Percentiles rank a stretch among this genome's conserved stretches.
phyloP scores from a whole-genome alignment of 1,140 invertebrate species.

The Mylabris phalerata region DNA sequence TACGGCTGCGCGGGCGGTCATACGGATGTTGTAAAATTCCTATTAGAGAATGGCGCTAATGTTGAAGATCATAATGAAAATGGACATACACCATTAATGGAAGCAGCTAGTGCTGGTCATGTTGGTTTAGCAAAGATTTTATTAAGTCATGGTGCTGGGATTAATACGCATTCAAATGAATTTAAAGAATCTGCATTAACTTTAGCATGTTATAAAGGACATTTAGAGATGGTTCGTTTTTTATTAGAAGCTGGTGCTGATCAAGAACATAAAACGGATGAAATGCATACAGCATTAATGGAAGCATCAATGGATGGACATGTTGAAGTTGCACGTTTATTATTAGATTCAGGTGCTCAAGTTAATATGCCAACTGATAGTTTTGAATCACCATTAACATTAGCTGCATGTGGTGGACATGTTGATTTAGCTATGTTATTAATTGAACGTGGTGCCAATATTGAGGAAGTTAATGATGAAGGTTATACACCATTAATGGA shows the following conservation, averaged over 20 bases:
- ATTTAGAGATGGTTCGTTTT: conserved; percentile 95
- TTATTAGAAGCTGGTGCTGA: conserved; percentile 90
- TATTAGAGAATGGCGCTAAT: conserved; percentile 87
- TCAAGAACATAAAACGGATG: conserved; percentile 97
- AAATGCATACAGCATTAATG: conserved; percentile 99
- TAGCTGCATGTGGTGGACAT: conserved; percentile 97
- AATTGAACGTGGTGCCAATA: conserved; percentile 94
- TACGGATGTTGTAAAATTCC: conserved; percentile 80
- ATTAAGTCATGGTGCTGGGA: conserved; percentile 86
- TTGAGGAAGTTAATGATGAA: conserved; percentile 99
- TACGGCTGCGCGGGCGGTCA: conserved; percentile 96
- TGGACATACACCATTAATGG: conserved; percentile 98
- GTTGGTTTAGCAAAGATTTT: conserved; percentile 91
- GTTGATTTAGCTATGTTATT: conserved; percentile 92
- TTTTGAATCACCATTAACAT: conserved; percentile 96
- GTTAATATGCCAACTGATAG: conserved; percentile 97
- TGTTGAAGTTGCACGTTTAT: conserved; percentile 82
- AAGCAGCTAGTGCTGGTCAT: conserved; percentile 95
- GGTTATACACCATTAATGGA: conserved; percentile 99
- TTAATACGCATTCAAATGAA: conserved; percentile 98
- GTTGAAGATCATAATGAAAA: conserved; percentile 99
- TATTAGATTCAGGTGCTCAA: conserved; percentile 95
- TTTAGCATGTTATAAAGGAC: conserved; percentile 91
- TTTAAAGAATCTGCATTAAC: conserved; percentile 96
- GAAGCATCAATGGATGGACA: conserved; percentile 99